Percentiles rank a stretch among this genome's conserved stretches.
Conservation (phyloP, 2,888 invertebrate species). For the Liodrosophila aerea region DNA sequence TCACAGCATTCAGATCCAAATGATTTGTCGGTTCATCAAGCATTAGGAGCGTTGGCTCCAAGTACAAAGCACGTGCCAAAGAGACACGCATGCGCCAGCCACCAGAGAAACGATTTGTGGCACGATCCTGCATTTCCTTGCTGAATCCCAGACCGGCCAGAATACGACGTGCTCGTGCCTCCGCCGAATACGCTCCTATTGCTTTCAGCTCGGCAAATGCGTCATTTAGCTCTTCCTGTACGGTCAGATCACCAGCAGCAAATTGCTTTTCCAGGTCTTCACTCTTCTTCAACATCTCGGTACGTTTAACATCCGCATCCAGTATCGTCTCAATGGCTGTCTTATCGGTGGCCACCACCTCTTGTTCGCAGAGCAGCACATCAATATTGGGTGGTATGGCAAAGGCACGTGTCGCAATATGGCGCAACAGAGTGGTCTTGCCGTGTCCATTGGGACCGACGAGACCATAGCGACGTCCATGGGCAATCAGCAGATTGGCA, state of each 20-base stretch:
- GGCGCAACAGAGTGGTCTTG: constrained; percentile 97
- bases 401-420: constrained; percentile 94
- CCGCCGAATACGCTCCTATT: constrained; percentile 98
- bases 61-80: constrained; percentile 95
- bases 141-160: constrained; percentile 98
- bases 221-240: constrained; percentile 92
- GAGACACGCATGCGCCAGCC: constrained; percentile 99
- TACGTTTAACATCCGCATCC: constrained; percentile 95
- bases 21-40: constrained; percentile 99
- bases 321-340: constrained; percentile 96
- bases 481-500: constrained; percentile 95
- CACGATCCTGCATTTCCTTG: constrained; percentile 93
- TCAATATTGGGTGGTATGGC: constrained; percentile 97
- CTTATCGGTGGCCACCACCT: constrained; percentile 96
- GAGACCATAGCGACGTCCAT: constrained; percentile 96
- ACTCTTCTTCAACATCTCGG: constrained; percentile 91
- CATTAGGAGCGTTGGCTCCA: constrained; percentile 98
- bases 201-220: constrained; percentile 97
- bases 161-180: constrained; percentile 97
- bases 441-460: constrained; percentile 99
- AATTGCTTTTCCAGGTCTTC: constrained; percentile 90
- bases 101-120: constrained; percentile 94
- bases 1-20: constrained; percentile 99
- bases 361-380: constrained; percentile 98
- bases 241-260: constrained; percentile 88